Evolutionary conservation across 2,888 invertebrate genomes (phyloP), one percentile per base, ranked within the genome.

Genomic region (Oxytorus armatus): DNA sequence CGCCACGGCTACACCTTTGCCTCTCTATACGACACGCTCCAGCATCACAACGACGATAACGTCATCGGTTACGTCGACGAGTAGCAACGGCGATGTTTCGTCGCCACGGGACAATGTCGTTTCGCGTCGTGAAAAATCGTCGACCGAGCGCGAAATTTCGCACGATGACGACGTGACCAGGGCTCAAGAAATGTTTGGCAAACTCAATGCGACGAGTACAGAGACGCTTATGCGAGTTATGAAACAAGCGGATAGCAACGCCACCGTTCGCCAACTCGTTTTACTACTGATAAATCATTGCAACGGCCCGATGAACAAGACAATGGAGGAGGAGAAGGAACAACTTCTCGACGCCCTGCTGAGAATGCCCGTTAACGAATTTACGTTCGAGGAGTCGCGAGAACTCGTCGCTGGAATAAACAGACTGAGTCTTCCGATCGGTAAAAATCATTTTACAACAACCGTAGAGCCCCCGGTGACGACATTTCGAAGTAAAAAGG

Each of bases 231-330:
- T 96, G 93, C 94, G 95, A 79, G 96, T 96, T 44, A 97, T 97
- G 96, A 95, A 96, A 87, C 96, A 96, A 89, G 96, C 96, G 0
- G 95, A 95, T 85, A 95, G 94, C 84, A 96, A 96, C 84, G 95
- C 95, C 74, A 95, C 96, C 0, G 96, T 96, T 0, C 93, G 95
- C 63, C 93, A 96, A 82, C 92, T 97, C 33, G 95, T 97, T 75
- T 92, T 97, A 33, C 91, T 97, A 25, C 92, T 97, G 77, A 96
- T 97, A 18, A 96, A 96, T 86, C 96, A 96, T 75, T 96, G 96
- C 88, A 95, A 95, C 85, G 93, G 93, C 36, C 95, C 95, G 65
- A 95, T 95, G 86, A 95, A 95, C 85, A 94, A 94, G 69, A 96
- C 95, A 0, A 93, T 95, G 82, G 95, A 96, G 85, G 94, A 95